Conservation (phyloP, 2,888 invertebrate species). For the Cloeon dipterum region DNA sequence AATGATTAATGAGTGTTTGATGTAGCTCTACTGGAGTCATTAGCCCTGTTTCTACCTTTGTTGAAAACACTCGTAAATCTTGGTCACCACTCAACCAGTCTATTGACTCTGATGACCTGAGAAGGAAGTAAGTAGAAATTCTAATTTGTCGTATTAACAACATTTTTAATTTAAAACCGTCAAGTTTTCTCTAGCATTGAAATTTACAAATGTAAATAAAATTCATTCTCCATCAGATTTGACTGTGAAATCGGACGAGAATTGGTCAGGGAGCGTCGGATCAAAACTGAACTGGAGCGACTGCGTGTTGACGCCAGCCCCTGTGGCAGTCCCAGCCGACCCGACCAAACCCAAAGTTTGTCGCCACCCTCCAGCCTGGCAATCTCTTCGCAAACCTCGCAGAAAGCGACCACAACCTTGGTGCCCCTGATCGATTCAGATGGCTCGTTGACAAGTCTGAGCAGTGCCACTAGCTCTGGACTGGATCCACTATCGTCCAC, state of each 20-base stretch:
- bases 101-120: neutral
- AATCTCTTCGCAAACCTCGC: neutral
- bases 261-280: slow-evolving; percentile 20
- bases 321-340: no score
- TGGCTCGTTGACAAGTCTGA: neutral
- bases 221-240: slow-evolving; percentile 14
- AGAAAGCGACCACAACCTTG: neutral
- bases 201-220: no score
- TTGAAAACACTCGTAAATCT: neutral
- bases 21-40: no score
- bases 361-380: neutral
- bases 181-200: no score
- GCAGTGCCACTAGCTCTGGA: slow-evolving; percentile 1
- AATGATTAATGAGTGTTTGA: no score
- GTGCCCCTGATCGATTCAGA: neutral
- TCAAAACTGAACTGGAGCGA: slow-evolving; percentile 19
- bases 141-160: no score
- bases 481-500: neutral
- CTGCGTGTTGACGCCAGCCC: slow-evolving; percentile 8
- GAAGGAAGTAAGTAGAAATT: neutral
- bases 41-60: neutral
- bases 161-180: no score
- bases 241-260: slow-evolving; percentile 25
- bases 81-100: neutral
- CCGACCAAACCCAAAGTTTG: no score